Evolutionary conservation across 2,797 vertebrate genomes (phyloP).

Genomic region (Fringilla coelebs): DNA sequence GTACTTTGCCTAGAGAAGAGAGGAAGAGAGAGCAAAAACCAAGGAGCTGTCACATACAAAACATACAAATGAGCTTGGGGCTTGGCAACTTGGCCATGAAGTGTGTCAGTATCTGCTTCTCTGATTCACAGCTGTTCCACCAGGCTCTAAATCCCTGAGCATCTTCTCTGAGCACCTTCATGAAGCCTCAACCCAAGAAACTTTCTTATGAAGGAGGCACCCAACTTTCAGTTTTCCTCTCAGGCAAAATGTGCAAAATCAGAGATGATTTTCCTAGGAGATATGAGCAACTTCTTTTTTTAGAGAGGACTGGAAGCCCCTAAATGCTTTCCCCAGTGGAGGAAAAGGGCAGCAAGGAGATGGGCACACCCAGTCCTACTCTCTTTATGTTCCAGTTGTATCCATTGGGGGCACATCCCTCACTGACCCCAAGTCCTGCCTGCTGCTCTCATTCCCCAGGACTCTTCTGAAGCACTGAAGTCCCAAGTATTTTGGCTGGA

Average conservation of each 20-base stretch:
- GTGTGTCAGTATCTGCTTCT: rapidly evolving
- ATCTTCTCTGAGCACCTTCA: not conserved
- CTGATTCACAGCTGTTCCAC: not conserved
- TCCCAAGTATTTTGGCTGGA: not conserved
- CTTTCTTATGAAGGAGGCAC: not conserved
- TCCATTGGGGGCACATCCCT: not conserved
- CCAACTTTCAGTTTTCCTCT: not conserved
- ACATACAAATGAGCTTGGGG: not conserved
- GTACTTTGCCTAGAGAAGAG: not conserved
- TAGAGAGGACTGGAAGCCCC: not conserved
- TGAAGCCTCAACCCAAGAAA: not conserved
- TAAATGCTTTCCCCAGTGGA: not conserved
- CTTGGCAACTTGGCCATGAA: not conserved
- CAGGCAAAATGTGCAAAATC: not conserved
- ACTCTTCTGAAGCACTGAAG: no score
- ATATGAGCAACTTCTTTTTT: not conserved
- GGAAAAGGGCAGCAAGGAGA: not conserved
- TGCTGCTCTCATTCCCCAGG: not conserved
- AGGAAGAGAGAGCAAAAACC: not conserved
- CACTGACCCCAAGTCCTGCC: rapidly evolving
- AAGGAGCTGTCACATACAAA: not conserved
- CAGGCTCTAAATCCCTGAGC: not conserved
- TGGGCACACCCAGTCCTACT: rapidly evolving
- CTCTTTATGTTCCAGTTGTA: not conserved
- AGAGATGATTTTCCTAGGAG: not conserved